Conservation (phyloP, 2,797 vertebrate genomes). For the Rhinichthys osculus region DNA sequence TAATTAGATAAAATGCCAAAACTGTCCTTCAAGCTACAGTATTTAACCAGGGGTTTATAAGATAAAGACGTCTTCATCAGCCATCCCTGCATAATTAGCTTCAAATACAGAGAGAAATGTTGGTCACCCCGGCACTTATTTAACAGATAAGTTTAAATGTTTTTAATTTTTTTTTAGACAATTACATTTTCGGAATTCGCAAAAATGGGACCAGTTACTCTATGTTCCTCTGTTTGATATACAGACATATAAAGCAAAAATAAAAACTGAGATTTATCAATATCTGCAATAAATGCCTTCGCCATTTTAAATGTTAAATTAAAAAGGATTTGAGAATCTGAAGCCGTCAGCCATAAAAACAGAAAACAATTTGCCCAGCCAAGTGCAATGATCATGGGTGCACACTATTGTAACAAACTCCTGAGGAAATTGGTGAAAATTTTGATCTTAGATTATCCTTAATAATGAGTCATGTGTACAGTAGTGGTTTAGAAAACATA, state of each 20-base stretch:
- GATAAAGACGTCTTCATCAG: constrained; percentile 10
- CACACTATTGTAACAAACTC: background rate
- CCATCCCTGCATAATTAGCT: constrained; percentile 11
- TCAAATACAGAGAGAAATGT: constrained; percentile 3
- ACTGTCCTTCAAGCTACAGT: constrained; percentile 35
- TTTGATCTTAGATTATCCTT: background rate
- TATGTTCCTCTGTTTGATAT: background rate
- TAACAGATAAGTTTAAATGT: background rate
- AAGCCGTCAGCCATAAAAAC: constrained; percentile 21
- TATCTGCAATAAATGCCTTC: no score
- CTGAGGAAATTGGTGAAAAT: background rate
- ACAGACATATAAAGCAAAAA: background rate
- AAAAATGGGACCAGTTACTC: background rate
- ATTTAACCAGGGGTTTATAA: constrained; percentile 26
- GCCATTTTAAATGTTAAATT: background rate
- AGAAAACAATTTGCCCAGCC: background rate
- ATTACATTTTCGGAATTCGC: background rate
- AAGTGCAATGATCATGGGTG: background rate
- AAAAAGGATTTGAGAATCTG: constrained; percentile 33
- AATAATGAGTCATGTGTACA: background rate
- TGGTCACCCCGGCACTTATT: background rate
- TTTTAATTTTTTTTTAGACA: background rate
- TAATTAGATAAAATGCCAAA: constrained; percentile 31
- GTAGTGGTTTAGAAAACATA: background rate
- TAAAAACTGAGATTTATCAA: background rate